Base-by-base conservation (phyloP, 2,113 vertebrate genomes). In the Pandion haliaetus region DNA sequence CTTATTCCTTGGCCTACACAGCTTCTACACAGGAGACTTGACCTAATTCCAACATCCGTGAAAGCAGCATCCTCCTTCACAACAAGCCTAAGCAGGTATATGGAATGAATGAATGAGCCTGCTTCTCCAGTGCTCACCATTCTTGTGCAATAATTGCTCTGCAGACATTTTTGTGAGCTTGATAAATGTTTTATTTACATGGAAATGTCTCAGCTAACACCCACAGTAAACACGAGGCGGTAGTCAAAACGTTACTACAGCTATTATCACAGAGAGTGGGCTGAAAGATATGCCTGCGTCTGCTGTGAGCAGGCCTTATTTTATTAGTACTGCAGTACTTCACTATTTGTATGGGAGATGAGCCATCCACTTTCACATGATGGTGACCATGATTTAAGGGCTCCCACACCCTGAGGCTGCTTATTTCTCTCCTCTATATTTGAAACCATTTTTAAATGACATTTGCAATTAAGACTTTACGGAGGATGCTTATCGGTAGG, bases 171-270 rank as follows among this genome's bases (percentile, higher is more conserved):
- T 79, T 86, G 72, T 79, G 85, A 95, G 82, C 66, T 84, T 91
- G 88, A 95, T 92, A 85, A 97, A 96, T 91, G 77, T 88, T 96
- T 94, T 97, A 87, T 96, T 97, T 97, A 96, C 86, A 93, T 91
- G 93, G 92, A 93, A 97, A 96, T 78, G 62, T 97, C 96, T 97
- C 66, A 8, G 93, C 90, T 95, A 94, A 95, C 93, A 77, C 94
- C 95, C 95, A 97, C 96, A 94, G 63, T 93, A 96, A 97, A 96
- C 88, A 96, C 18, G 17, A 96, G 86, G 80, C 71, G 50, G 88
- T 91, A 97, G 96, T 95, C 96, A 96, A 93, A 96, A 96, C 52
- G 58, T 93, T 92, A 65, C 85, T 91, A 94, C 87, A 94, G 94
- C 93, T 97, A 96, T 96, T 97, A 95, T 96, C 85, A 55, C 82